phyloP scores from a whole-genome alignment of 2,888 invertebrate species.

The Dryococelus australis region DNA sequence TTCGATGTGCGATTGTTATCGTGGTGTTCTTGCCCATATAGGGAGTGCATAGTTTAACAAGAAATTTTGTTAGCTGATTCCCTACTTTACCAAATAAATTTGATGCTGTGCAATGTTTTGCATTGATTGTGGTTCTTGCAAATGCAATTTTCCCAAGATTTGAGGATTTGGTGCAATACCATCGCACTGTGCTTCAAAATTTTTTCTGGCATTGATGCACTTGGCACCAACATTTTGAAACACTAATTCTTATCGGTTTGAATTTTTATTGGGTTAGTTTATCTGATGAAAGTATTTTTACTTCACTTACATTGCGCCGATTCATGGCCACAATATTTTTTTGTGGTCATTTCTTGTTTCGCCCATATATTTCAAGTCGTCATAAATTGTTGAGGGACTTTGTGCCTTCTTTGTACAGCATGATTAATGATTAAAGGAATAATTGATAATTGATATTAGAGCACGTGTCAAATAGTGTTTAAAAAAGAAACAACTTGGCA shows the following conservation, averaged over 20 bases:
- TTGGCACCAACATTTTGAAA: too few species aligned
- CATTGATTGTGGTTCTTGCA: neutral
- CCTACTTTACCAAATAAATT: neutral
- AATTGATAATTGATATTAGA: conserved; percentile 46
- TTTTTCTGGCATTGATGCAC: too few species aligned
- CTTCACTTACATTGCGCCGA: too few species aligned
- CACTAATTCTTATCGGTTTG: neutral
- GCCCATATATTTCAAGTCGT: neutral
- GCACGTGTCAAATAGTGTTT: conserved; percentile 49
- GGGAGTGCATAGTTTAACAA: neutral
- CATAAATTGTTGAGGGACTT: conserved; percentile 49
- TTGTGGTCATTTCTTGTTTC: neutral
- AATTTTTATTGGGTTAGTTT: neutral
- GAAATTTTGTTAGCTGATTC: neutral
- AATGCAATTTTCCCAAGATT: neutral
- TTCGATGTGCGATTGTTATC: conserved; percentile 35
- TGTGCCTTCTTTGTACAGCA: conserved; percentile 50
- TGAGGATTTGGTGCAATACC: too few species aligned
- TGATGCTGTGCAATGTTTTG: neutral
- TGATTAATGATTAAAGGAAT: conserved; percentile 42
- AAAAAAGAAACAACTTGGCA: conserved; percentile 40
- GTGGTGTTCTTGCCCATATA: neutral
- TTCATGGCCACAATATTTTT: neutral
- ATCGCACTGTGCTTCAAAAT: too few species aligned
- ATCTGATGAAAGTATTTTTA: too few species aligned